phyloP scores from a whole-genome alignment of 1,140 invertebrate species.

The Ooceraea biroi region DNA sequence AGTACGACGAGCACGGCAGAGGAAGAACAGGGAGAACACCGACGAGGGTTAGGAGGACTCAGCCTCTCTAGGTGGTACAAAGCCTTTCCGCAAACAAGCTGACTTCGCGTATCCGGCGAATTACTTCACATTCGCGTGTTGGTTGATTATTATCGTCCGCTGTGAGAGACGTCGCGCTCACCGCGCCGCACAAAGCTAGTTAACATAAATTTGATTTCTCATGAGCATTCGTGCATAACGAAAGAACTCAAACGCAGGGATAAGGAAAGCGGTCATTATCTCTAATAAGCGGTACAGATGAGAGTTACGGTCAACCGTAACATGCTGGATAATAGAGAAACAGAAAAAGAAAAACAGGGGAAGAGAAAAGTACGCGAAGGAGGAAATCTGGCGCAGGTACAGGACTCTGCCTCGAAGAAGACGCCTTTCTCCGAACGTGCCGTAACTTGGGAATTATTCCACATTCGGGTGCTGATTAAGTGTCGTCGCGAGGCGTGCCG shows the following conservation, averaged over 20 bases:
- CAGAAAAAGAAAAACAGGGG: background rate
- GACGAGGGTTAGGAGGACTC: conserved; percentile 11
- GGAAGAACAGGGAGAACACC: background rate
- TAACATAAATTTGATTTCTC: conserved; percentile 23
- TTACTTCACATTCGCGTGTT: conserved; percentile 26
- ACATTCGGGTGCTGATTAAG: background rate
- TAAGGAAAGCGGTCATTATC: conserved; percentile 15
- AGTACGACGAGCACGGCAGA: background rate
- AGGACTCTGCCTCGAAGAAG: background rate
- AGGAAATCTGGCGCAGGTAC: conserved; percentile 1
- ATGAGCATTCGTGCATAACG: background rate
- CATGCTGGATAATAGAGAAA: background rate
- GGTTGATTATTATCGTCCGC: conserved; percentile 18
- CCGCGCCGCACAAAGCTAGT: background rate
- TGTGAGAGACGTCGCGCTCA: background rate
- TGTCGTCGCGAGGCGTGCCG: background rate
- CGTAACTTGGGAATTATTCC: conserved; percentile 6
- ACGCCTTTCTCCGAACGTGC: background rate
- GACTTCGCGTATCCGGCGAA: conserved; percentile 1
- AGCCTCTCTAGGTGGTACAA: conserved; percentile 19
- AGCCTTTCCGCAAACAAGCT: conserved; percentile 45
- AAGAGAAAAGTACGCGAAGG: background rate
- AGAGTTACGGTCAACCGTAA: background rate
- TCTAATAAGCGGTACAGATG: conserved; percentile 10
- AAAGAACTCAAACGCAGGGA: background rate